Evolutionary conservation across 2,113 vertebrate genomes (phyloP).

Genomic region (Pangasianodon gigas): DNA sequence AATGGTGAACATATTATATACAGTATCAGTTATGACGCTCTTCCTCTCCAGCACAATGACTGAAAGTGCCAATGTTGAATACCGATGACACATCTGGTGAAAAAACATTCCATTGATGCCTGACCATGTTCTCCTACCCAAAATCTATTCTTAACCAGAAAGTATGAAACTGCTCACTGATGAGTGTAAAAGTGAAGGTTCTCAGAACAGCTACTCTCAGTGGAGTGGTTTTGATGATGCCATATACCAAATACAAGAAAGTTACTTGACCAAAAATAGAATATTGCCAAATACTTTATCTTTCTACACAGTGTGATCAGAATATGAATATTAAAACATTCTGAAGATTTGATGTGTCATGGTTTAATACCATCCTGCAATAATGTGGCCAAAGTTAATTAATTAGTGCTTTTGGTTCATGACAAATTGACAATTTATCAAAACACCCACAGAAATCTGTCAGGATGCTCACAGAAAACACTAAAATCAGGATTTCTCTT

Average conservation of each 20-base stretch:
- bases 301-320: neutral
- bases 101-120: neutral
- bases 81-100: slow-evolving; percentile 5
- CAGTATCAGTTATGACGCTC: neutral
- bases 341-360: neutral
- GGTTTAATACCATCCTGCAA: neutral
- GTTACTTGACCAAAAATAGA: neutral
- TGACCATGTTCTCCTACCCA: neutral
- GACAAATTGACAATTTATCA: neutral
- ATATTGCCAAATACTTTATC: neutral
- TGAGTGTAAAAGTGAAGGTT: neutral
- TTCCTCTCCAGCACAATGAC: slow-evolving; percentile 6
- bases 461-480: neutral
- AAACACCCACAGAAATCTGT: slow-evolving; percentile 9
- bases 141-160: neutral
- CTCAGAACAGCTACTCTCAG: neutral
- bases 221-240: neutral
- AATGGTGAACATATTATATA: slow-evolving; percentile 6
- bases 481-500: neutral
- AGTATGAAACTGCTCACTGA: neutral
- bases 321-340: neutral
- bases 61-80: slow-evolving; percentile 11
- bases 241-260: slow-evolving; percentile 2
- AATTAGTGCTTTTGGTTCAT: neutral
- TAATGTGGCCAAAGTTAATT: neutral